These are phyloP conservation scores for Castor canadensis DNA, from an alignment of 2,113 vertebrate genomes.

Conservation along the genomic window DNA sequence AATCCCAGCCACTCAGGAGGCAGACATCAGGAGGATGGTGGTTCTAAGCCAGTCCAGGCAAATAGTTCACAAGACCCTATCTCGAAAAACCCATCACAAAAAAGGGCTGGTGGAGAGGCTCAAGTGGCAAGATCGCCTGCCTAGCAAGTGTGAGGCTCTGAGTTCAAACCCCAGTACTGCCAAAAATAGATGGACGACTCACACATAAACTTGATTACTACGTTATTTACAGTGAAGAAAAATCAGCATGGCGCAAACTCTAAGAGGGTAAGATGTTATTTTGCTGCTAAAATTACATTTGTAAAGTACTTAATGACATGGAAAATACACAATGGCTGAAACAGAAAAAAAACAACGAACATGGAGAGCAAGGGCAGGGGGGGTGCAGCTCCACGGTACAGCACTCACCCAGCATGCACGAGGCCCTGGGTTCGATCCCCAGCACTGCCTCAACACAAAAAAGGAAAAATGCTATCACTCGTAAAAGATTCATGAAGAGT, in stretches of 20 bases:
- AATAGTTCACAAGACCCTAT: too few relatives aligned
- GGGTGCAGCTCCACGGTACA: background rate
- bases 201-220: background rate
- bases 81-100: too few relatives aligned
- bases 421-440: background rate
- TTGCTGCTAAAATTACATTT: constrained; percentile 18
- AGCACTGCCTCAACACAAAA: background rate
- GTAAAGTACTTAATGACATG: constrained; percentile 25
- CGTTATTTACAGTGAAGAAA: background rate
- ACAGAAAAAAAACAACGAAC: background rate
- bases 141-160: too few relatives aligned
- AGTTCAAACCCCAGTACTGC: too few relatives aligned
- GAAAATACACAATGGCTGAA: background rate
- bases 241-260: background rate
- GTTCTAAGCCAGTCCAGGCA: too few relatives aligned
- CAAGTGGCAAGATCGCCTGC: too few relatives aligned
- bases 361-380: background rate
- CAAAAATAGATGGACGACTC: too few relatives aligned
- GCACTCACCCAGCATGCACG: background rate
- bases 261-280: background rate
- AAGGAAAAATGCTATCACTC: background rate
- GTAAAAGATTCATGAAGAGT: constrained; percentile 14
- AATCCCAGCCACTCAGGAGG: too few relatives aligned
- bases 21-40: too few relatives aligned
- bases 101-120: too few relatives aligned